These are phyloP conservation scores for Anthrax anthrax DNA, from an alignment of 2,888 invertebrate species.

Conservation along the genomic window DNA sequence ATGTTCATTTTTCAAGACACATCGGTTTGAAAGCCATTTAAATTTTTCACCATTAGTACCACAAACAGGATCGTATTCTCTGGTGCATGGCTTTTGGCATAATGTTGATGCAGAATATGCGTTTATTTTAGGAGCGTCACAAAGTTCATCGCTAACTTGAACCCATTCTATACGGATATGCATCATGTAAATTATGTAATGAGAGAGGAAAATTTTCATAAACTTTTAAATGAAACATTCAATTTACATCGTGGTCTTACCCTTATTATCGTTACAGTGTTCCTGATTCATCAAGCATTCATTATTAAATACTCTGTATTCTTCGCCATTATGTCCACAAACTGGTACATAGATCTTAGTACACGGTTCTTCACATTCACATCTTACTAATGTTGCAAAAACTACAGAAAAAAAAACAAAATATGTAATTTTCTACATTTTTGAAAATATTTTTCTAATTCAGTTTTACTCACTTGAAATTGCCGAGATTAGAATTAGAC, in stretches of 20 bases:
- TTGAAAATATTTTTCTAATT: too few relatives aligned
- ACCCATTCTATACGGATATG: conserved; percentile 1
- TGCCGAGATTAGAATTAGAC: too few relatives aligned
- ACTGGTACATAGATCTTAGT: neutral
- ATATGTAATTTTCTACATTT: too few relatives aligned
- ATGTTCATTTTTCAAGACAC: neutral
- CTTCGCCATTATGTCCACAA: conserved; percentile 4
- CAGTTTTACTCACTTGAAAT: too few relatives aligned
- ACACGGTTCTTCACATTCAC: neutral
- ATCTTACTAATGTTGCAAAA: too few relatives aligned
- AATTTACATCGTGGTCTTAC: too few relatives aligned
- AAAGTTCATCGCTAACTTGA: neutral
- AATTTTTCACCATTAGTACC: conserved; percentile 7
- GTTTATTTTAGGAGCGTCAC: too few relatives aligned
- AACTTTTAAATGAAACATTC: neutral
- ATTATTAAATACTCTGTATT: neutral
- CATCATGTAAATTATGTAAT: too few relatives aligned
- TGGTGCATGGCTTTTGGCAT: neutral
- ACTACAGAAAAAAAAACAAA: too few relatives aligned
- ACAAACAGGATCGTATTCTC: conserved; percentile 3
- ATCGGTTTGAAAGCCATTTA: conserved; percentile 5
- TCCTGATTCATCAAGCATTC: neutral
- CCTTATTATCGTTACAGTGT: conserved; percentile 3
- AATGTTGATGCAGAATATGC: too few relatives aligned
- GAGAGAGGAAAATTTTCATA: too few relatives aligned